These are phyloP conservation scores for Colossoma macropomum DNA, from an alignment of 2,113 vertebrate species.

Conservation along the genomic window DNA sequence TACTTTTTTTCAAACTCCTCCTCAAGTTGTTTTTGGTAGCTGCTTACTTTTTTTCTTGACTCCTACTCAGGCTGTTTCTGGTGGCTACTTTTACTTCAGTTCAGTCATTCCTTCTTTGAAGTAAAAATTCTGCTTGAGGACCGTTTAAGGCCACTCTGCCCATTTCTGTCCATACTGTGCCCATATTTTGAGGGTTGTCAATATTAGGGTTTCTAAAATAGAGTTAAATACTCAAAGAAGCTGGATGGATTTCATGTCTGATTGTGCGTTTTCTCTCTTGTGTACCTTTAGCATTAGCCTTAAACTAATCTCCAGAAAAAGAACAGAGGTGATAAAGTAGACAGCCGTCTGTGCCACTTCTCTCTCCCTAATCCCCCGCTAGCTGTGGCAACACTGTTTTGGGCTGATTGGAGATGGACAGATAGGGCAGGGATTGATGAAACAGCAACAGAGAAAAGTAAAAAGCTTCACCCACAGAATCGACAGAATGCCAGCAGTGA, in stretches of 20 bases:
- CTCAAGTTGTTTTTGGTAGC: background rate
- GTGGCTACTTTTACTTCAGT: background rate
- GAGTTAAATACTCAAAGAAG: background rate
- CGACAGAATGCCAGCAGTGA: slow-evolving; percentile 58
- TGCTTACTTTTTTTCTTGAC: background rate
- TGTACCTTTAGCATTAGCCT: background rate
- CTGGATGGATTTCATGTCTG: background rate
- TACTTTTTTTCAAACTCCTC: background rate
- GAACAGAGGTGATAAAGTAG: background rate
- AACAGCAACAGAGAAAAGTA: slow-evolving; percentile 39
- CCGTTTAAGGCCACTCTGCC: background rate
- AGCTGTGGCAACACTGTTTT: slow-evolving; percentile 24
- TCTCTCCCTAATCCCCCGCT: slow-evolving; percentile 1
- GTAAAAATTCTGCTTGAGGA: background rate
- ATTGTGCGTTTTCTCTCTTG: background rate
- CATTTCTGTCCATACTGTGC: background rate
- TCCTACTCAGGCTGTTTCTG: background rate
- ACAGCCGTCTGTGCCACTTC: background rate
- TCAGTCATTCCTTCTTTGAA: background rate
- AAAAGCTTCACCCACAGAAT: slow-evolving; percentile 55
- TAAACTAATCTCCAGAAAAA: background rate
- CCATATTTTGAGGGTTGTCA: background rate
- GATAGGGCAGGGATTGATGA: slow-evolving; percentile 53
- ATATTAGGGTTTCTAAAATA: background rate
- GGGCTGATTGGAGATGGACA: slow-evolving; percentile 56